Conservation (phyloP, 2,888 invertebrate genomes). For the Leptinotarsa haldemani region DNA sequence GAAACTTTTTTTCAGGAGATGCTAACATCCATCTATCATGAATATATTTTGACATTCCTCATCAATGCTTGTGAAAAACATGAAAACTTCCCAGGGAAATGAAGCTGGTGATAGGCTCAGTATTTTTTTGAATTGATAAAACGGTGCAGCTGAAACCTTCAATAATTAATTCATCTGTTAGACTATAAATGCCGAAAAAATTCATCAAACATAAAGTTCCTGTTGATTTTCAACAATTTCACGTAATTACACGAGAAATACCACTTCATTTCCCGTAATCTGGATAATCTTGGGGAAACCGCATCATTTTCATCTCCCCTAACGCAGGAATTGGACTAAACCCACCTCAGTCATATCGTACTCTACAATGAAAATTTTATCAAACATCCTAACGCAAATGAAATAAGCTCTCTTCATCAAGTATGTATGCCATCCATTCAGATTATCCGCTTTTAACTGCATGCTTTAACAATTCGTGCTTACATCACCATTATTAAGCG, state of each 20-base stretch:
- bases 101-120: background rate
- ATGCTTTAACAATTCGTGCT: constrained; percentile 29
- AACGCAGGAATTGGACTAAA: constrained; percentile 7
- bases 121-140: background rate
- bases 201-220: too few species aligned
- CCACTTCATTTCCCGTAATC: background rate
- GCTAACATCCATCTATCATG: too few species aligned
- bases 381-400: constrained; percentile 14
- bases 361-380: background rate
- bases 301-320: constrained; percentile 8
- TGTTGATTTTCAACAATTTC: background rate
- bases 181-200: too few species aligned
- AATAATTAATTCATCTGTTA: too few species aligned
- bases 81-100: background rate
- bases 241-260: background rate
- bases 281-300: background rate
- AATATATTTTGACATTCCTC: background rate
- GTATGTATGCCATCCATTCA: constrained; percentile 56
- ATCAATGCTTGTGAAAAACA: background rate
- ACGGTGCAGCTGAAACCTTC: background rate
- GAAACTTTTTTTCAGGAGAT: too few species aligned
- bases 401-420: constrained; percentile 62
- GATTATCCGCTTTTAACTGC: constrained; percentile 36
- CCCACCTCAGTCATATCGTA: background rate
- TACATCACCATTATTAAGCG: constrained; percentile 9